phyloP scores from a whole-genome alignment of 2,113 vertebrate species.

The Ginglymostoma cirratum region DNA sequence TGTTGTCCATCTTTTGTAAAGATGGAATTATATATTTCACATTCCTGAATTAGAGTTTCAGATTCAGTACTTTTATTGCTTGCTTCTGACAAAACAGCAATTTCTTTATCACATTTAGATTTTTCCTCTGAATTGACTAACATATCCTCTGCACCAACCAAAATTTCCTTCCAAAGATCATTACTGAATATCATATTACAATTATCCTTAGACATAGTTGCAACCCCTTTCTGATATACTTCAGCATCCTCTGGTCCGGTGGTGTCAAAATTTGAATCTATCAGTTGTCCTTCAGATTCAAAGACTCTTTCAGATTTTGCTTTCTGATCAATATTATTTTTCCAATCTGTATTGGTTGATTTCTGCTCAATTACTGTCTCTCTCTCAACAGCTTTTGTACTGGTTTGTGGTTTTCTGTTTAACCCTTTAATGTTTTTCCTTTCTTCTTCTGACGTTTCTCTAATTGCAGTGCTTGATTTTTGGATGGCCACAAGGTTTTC shows the following conservation, averaged over 20 bases:
- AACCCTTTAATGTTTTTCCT: background rate
- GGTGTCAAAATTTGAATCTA: background rate
- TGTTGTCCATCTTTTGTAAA: background rate
- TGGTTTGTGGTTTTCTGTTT: background rate
- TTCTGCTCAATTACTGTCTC: background rate
- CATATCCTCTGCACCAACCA: conserved; percentile 55
- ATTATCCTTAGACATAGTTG: background rate
- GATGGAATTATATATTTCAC: background rate
- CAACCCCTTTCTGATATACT: background rate
- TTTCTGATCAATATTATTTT: background rate
- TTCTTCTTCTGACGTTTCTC: background rate
- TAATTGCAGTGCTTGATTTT: background rate
- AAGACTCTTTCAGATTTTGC: background rate
- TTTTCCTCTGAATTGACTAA: conserved; percentile 39
- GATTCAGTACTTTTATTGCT: conserved; percentile 41
- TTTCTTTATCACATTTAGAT: conserved; percentile 42
- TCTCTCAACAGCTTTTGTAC: background rate
- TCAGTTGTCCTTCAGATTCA: background rate
- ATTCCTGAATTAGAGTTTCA: conserved; percentile 39
- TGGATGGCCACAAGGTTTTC: background rate
- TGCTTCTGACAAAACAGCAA: conserved; percentile 43
- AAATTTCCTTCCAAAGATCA: conserved; percentile 48
- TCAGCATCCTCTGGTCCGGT: background rate
- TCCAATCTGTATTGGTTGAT: background rate
- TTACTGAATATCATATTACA: background rate